These are phyloP conservation scores for Xiphorhynchus erythropygius DNA, from an alignment of 2,797 vertebrate genomes.

Conservation along the genomic window DNA sequence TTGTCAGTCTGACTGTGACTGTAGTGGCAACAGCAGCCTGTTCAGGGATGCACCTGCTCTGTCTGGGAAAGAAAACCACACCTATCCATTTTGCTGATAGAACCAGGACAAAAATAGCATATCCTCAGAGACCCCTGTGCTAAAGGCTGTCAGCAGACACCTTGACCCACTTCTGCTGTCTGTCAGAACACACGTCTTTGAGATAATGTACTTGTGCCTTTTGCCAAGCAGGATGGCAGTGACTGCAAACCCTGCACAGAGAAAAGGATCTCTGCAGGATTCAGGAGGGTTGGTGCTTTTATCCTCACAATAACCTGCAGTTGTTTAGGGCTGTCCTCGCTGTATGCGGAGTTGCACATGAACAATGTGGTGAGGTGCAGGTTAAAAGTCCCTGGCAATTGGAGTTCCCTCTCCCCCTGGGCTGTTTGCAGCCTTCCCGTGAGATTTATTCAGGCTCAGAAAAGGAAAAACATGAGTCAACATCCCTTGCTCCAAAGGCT, in stretches of 20 bases:
- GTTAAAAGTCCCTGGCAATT: neutral
- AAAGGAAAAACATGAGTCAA: neutral
- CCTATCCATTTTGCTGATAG: neutral
- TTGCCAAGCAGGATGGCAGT: neutral
- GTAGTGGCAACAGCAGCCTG: neutral
- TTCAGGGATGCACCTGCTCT: neutral
- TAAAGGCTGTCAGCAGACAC: constrained; percentile 5
- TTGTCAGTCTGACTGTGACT: neutral
- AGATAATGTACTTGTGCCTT: neutral
- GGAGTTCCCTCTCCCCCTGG: accelerated
- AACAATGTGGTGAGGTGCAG: neutral
- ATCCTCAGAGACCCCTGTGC: neutral
- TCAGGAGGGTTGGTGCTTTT: neutral
- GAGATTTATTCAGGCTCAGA: neutral
- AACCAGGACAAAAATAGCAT: neutral
- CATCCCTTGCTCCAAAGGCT: neutral
- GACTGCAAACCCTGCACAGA: neutral
- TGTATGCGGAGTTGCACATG: accelerated
- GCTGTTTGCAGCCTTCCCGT: neutral
- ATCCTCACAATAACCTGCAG: neutral
- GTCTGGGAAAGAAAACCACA: neutral
- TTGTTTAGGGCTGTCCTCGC: neutral
- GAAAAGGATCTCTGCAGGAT: neutral
- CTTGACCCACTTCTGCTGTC: constrained; percentile 22
- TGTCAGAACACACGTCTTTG: neutral